These are phyloP conservation scores for Cinara cedri DNA, from an alignment of 2,888 invertebrate species.

Conservation along the genomic window DNA sequence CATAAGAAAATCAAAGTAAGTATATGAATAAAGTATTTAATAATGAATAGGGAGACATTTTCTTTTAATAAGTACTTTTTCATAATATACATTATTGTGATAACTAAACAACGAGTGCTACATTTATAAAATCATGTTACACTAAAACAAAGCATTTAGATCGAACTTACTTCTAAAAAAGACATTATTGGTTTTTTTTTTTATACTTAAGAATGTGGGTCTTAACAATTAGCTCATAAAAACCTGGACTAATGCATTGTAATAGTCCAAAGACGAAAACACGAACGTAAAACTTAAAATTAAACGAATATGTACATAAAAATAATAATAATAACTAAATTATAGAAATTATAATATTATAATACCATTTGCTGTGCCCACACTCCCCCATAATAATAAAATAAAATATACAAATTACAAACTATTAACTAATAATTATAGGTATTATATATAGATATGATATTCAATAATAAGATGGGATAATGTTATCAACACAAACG, in stretches of 20 bases:
- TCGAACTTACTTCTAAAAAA: conserved; percentile 59
- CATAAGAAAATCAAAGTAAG: no score
- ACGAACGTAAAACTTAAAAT: not conserved
- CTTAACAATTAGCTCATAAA: not conserved
- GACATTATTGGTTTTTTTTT: conserved; percentile 57
- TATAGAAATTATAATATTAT: not conserved
- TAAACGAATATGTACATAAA: not conserved
- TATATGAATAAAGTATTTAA: no score
- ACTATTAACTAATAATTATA: no score
- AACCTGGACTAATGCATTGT: not conserved
- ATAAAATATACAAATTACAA: no score
- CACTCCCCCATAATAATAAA: no score
- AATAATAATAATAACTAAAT: no score
- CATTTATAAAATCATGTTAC: not conserved
- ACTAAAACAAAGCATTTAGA: not conserved
- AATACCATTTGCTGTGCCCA: no score
- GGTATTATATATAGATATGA: no score
- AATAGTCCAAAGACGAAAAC: not conserved
- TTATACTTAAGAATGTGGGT: not conserved
- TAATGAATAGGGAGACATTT: no score
- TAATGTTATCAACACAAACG: not conserved
- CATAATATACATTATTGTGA: not conserved
- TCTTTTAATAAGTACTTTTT: not conserved
- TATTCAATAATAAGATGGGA: not conserved
- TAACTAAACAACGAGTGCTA: not conserved